Evolutionary conservation across 2,888 invertebrate species (phyloP), one percentile per base, ranked within the genome.

Genomic region (Oeneis ivallda): DNA sequence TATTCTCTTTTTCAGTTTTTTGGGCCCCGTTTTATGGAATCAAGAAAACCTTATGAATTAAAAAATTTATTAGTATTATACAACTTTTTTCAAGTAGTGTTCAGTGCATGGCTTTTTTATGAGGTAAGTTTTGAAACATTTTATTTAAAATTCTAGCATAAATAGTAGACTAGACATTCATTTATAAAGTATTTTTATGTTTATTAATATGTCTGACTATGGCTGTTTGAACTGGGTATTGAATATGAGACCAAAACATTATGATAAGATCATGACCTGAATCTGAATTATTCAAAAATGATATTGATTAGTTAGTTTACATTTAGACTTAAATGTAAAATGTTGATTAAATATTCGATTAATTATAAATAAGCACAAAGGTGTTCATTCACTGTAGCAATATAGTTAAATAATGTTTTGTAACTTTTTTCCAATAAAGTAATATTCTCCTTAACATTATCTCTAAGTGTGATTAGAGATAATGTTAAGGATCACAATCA

Each of bases 1-100:
- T 26, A 2, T 15, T 2, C 39, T 64, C 68, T 69, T 71, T 93
- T 88, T 69, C 89, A 95, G 94, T 95, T 96, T 82, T 84, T 96
- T 83, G 98, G 98, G 69, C 98, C 98, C 76, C 94, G 95, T 85
- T 89, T 96, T 82, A 98, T 98, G 98, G 96, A 96, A 89, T 96
- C 96, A 92, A 94, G 98, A 81, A 96, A 97, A 92, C 97, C 98
- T 72, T 95, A 96, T 88, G 95, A 97, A 84, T 89, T 97, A 81
- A 94, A 95, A 85, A 94, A 95, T 82, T 83, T 95, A 76, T 93
- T 97, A 89, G 93, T 97, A 90, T 84, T 93, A 73, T 97, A 97
- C 90, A 97, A 97, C 92, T 93, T 97, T 81, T 91, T 94, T 81
- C 98, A 98, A 96, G 97, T 98, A 77, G 78, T 96, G 77, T 96